These are phyloP conservation scores for Thryonomys swinderianus DNA, from an alignment of 2,113 vertebrate species.

Conservation along the genomic window DNA sequence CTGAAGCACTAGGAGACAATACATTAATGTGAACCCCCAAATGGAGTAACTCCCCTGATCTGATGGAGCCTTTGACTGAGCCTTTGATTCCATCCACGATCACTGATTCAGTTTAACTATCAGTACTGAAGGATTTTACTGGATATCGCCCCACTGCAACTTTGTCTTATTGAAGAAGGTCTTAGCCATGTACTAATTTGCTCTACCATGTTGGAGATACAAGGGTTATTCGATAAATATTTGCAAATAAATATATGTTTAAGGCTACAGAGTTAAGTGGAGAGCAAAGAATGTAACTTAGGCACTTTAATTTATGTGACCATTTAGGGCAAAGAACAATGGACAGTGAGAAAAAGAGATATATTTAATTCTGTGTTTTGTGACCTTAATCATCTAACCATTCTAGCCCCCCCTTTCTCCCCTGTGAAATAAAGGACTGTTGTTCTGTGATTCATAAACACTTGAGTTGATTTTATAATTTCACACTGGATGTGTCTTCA, in stretches of 20 bases:
- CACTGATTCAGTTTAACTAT: neutral
- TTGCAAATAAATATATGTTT: neutral
- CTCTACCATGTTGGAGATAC: neutral
- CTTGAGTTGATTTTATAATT: neutral
- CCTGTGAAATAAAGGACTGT: neutral
- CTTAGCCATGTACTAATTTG: neutral
- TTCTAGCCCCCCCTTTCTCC: neutral
- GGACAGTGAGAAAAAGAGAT: neutral
- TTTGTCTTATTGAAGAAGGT: neutral
- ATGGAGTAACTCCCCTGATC: neutral
- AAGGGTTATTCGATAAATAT: neutral
- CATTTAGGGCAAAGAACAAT: neutral
- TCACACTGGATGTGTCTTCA: neutral
- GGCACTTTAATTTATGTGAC: neutral
- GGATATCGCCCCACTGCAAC: neutral
- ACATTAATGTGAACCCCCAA: neutral
- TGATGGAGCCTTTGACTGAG: neutral
- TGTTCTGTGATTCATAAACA: neutral
- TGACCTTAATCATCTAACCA: neutral
- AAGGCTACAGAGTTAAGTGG: neutral
- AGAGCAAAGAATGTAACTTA: neutral
- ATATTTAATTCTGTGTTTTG: neutral
- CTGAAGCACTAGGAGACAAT: neutral
- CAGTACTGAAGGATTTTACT: neutral
- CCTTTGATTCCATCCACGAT: neutral